Evolutionary conservation across 2,797 vertebrate species (phyloP).

Genomic region (Dermochelys coriacea): DNA sequence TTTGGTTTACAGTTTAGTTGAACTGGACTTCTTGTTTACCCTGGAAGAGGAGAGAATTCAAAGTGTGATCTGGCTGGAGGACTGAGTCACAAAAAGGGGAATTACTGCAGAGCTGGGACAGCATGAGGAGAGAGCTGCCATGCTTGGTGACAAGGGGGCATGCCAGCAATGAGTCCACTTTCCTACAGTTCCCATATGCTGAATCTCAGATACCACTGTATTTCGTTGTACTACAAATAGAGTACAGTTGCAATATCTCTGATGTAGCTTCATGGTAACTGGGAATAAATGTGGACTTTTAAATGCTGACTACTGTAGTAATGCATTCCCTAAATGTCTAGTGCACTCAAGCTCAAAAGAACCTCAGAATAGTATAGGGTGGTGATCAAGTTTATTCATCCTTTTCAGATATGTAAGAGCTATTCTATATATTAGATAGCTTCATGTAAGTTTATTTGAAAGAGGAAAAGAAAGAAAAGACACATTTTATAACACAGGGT

Average conservation of each 20-base stretch:
- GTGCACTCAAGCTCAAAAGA: background rate
- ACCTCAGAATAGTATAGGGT: background rate
- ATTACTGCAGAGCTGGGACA: too few species aligned
- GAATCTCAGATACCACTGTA: constrained; percentile 13
- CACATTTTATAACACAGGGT: too few species aligned
- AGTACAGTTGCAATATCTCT: background rate
- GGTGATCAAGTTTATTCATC: background rate
- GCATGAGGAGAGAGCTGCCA: too few species aligned
- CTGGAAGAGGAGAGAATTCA: too few species aligned
- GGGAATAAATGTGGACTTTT: constrained; percentile 5
- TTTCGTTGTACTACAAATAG: background rate
- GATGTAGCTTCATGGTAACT: background rate
- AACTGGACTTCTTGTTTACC: too few species aligned
- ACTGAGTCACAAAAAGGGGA: too few species aligned
- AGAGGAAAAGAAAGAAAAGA: too few species aligned
- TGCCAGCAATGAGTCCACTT: too few species aligned
- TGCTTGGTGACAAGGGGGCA: too few species aligned
- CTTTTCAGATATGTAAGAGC: background rate
- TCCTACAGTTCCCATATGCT: too few species aligned
- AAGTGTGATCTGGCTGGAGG: too few species aligned
- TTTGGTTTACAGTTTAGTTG: too few species aligned
- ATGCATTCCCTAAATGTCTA: background rate
- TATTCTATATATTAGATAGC: background rate
- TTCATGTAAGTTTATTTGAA: background rate
- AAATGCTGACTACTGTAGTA: background rate